A percentile compares a stretch with the other conserved stretches of the same genome.
These are phyloP conservation scores for Pseudomyrmex sp. DNA, from an alignment of 1,140 invertebrate species.

Conservation along the genomic window DNA sequence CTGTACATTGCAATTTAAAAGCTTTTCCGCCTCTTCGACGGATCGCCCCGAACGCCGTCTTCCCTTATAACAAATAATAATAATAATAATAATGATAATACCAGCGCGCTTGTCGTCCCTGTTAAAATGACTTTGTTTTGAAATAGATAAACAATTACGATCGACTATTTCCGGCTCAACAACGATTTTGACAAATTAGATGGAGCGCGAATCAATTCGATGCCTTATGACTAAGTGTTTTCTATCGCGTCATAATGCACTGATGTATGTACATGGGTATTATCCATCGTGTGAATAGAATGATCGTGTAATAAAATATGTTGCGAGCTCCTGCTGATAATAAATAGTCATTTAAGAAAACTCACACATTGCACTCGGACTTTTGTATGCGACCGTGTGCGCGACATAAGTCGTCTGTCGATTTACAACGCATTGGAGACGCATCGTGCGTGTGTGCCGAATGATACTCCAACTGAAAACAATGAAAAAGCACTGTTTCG, in stretches of 20 bases:
- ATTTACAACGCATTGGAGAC: neutral
- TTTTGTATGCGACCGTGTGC: neutral
- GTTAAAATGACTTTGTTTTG: neutral
- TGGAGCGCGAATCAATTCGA: conserved; percentile 56
- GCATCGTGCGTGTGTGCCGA: conserved; percentile 35
- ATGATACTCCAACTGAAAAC: conserved; percentile 28
- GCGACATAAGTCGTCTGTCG: neutral
- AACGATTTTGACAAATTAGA: conserved; percentile 44
- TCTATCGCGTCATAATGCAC: conserved; percentile 74
- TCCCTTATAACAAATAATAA: too few species aligned
- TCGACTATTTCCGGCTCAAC: conserved; percentile 50
- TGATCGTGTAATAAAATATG: conserved; percentile 71
- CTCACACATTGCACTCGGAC: conserved; percentile 24
- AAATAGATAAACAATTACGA: neutral
- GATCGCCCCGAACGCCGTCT: too few species aligned
- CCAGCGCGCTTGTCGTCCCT: too few species aligned
- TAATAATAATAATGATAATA: too few species aligned
- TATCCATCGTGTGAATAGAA: conserved; percentile 74
- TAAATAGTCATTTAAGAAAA: conserved; percentile 64
- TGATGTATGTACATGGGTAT: conserved; percentile 66
- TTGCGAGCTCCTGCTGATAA: conserved; percentile 70
- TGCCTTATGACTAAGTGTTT: conserved; percentile 78
- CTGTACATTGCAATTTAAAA: too few species aligned
- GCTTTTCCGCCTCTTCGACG: too few species aligned
- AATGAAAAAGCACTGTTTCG: conserved; percentile 20